These are phyloP conservation scores for Tapera naevia DNA, from an alignment of 2,797 vertebrate species.

Conservation along the genomic window DNA sequence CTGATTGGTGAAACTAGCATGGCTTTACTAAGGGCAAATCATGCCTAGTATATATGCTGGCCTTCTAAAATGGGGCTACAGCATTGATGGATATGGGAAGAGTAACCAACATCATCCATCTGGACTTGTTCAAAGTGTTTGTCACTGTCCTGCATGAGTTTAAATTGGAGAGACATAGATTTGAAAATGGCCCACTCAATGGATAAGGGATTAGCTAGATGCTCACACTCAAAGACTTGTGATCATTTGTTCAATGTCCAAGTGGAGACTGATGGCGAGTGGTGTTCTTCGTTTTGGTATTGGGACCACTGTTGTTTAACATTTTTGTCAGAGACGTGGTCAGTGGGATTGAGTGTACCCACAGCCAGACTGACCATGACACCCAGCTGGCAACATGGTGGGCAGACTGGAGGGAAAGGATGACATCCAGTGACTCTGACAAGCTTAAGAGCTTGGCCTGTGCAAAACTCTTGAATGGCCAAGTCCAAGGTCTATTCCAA, in stretches of 20 bases:
- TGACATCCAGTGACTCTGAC: not conserved
- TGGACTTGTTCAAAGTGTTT: not conserved
- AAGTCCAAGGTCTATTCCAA: not conserved
- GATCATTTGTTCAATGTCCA: rapidly evolving
- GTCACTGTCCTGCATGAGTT: too few species aligned
- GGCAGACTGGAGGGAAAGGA: rapidly evolving
- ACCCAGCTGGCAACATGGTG: rapidly evolving
- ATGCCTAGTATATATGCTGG: not conserved
- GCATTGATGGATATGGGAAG: not conserved
- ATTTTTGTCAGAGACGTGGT: not conserved
- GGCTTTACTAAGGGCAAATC: not conserved
- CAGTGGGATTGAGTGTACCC: not conserved
- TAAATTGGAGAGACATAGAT: too few species aligned
- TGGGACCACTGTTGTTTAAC: not conserved
- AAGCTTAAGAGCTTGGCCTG: not conserved
- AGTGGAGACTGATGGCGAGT: rapidly evolving
- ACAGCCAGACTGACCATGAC: not conserved
- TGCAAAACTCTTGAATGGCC: not conserved
- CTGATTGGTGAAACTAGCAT: not conserved
- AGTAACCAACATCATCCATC: not conserved
- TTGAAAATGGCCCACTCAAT: not conserved
- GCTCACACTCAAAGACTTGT: not conserved
- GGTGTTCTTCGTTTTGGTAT: rapidly evolving
- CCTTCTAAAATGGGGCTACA: not conserved
- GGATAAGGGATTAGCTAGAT: not conserved